These are phyloP conservation scores for Stegodyphus dumicola DNA, from an alignment of 1,140 invertebrate genomes.

Conservation along the genomic window DNA sequence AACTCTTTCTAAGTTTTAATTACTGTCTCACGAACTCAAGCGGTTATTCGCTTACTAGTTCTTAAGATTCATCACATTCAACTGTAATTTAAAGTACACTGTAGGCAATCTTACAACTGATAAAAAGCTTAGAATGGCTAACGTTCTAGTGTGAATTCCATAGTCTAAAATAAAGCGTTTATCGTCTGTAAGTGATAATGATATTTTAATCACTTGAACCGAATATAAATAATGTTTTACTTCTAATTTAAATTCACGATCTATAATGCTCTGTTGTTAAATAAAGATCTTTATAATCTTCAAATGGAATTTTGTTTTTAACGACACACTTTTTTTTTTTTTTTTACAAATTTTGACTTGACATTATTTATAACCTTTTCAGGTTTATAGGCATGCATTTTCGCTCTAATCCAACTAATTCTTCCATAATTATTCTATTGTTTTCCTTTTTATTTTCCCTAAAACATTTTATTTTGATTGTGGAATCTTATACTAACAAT, in stretches of 20 bases:
- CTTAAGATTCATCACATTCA: no score
- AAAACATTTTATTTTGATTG: slow-evolving; percentile 70
- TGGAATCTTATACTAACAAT: slow-evolving; percentile 56
- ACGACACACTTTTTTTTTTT: slow-evolving; percentile 60
- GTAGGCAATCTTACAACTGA: not conserved
- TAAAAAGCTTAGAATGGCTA: not conserved
- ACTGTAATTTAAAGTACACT: no score
- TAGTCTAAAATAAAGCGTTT: slow-evolving; percentile 10
- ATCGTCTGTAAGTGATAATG: slow-evolving; percentile 1
- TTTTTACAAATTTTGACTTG: slow-evolving; percentile 62
- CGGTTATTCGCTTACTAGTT: no score
- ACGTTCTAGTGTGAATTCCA: slow-evolving; percentile 4
- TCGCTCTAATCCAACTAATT: slow-evolving; percentile 69
- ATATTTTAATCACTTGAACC: slow-evolving; percentile 37
- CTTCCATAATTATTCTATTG: slow-evolving; percentile 66
- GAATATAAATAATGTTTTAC: slow-evolving; percentile 47
- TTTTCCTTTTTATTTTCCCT: slow-evolving; percentile 70
- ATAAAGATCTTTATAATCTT: slow-evolving; percentile 62
- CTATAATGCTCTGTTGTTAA: slow-evolving; percentile 35
- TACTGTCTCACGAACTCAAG: no score
- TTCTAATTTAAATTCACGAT: slow-evolving; percentile 62
- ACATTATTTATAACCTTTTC: slow-evolving; percentile 58
- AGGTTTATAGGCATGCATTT: slow-evolving; percentile 67
- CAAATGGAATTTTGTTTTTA: slow-evolving; percentile 58
- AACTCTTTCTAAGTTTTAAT: no score